phyloP scores from a whole-genome alignment of 2,888 invertebrate genomes.

The Proisotoma minuta region DNA sequence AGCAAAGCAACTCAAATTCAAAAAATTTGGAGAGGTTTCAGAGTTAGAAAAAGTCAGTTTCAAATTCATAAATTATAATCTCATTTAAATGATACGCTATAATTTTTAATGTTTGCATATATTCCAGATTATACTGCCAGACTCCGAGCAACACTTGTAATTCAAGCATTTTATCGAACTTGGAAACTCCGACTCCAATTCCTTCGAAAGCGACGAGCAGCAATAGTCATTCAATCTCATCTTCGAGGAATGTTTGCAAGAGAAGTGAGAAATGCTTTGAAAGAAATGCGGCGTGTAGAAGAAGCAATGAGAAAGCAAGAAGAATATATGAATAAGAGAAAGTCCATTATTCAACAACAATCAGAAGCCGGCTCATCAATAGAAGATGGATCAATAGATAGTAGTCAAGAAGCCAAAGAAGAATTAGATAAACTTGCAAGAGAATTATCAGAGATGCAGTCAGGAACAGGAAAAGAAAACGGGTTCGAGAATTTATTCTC shows the following conservation, averaged over 20 bases:
- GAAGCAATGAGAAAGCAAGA: constrained; percentile 49
- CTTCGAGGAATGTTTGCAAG: constrained; percentile 83
- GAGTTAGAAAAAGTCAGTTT: constrained; percentile 57
- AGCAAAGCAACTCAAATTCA: constrained; percentile 70
- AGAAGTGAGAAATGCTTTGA: constrained; percentile 74
- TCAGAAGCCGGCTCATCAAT: background rate
- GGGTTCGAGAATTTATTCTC: constrained; percentile 79
- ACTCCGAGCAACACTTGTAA: constrained; percentile 64
- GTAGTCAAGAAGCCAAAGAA: constrained; percentile 55
- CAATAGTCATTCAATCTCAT: constrained; percentile 78
- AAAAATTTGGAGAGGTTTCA: constrained; percentile 65
- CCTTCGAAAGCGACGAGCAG: constrained; percentile 73
- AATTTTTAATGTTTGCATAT: background rate
- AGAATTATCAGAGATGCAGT: constrained; percentile 36
- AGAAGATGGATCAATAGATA: background rate
- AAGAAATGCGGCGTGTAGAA: constrained; percentile 62
- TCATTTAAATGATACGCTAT: background rate
- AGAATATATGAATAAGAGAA: constrained; percentile 38
- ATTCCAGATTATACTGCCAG: constrained; percentile 55
- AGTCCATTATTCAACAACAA: background rate
- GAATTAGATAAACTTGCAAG: constrained; percentile 51
- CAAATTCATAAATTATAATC: background rate
- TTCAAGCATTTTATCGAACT: constrained; percentile 79
- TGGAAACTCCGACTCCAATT: constrained; percentile 79
- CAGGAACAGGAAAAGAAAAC: constrained; percentile 16